Conservation (phyloP, 2,797 vertebrate genomes). For the Sebastes kiyomatsui region DNA sequence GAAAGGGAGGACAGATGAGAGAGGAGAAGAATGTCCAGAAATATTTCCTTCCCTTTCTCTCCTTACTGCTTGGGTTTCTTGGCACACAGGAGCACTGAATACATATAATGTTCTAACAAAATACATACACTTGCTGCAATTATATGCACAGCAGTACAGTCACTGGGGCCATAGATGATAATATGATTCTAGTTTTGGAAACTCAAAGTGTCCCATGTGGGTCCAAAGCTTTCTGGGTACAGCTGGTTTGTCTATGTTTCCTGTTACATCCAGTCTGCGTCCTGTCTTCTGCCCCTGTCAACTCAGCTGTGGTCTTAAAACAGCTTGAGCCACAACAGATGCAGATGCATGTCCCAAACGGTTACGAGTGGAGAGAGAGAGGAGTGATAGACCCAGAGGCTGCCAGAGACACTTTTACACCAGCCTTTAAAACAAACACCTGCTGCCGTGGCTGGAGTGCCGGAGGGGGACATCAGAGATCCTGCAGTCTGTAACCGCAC, state of each 20-base stretch:
- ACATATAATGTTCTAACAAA: not conserved
- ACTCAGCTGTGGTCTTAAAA: constrained; percentile 45
- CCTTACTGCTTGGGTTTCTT: not conserved
- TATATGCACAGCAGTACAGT: not conserved
- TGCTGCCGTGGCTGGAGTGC: constrained; percentile 33
- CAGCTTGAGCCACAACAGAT: constrained; percentile 56
- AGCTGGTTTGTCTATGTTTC: constrained; percentile 21
- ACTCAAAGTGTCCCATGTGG: not conserved
- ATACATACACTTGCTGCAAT: not conserved
- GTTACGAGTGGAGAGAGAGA: constrained; percentile 29
- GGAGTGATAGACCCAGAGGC: constrained; percentile 30
- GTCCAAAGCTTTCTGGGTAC: not conserved
- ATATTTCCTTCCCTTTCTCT: constrained; percentile 21
- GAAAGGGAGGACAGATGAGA: constrained; percentile 30
- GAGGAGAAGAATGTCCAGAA: constrained; percentile 17
- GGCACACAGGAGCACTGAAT: not conserved
- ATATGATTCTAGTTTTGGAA: not conserved
- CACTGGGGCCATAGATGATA: not conserved
- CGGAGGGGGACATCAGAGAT: not conserved
- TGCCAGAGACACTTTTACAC: constrained; percentile 60
- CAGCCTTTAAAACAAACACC: constrained; percentile 75
- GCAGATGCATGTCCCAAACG: constrained; percentile 44
- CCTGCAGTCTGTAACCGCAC: constrained; percentile 5
- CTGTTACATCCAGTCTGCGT: not conserved
- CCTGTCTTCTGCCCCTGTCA: constrained; percentile 6